Base-by-base conservation (phyloP, 2,797 vertebrate species). In the Cyprinodon diabolis region DNA sequence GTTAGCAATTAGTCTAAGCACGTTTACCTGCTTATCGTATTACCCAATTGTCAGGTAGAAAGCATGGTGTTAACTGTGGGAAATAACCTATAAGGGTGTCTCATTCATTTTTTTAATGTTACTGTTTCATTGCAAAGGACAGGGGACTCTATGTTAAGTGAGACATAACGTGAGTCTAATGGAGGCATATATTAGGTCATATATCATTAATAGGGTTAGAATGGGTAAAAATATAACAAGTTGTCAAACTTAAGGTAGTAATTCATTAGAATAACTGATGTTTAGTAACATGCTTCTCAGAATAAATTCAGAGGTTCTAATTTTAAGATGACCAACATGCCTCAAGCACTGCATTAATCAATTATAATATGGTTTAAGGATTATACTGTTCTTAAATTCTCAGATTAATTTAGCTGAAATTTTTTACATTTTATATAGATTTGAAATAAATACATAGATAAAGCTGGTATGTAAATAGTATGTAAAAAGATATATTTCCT, bases 1-100 rank as follows among this genome's bases (percentile, higher is more conserved):
- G 84, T 92, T 91, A 88, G 85, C 87, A 84, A 88, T 90, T 87
- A 86, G 86, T 70, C 85, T 76, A 78, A 88, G 87, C 87, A 86
- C 85, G 86, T 89, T 90, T 91, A 90, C 81, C 85, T 89, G 89
- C 87, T 91, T 89, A 92, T 92, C 90, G 87, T 90, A 87, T 91
- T 89, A 88, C 80, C 78, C 81, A 88, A 72, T 83, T 89, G 87
- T 86, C 88, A 86, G 79, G 71, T 68, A 74, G 71, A 75, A 81
- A 83, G 80, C 75, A 77, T 74, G 82, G 77, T 84, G 74, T 83
- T 86, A 90, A 91, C 89, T 88, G 87, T 86, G 82, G 85, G 76
- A 82, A 81, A 83, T 84, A 85, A 83, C 86, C 84, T 82, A 83
- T 78, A 43, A 43, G 82, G 78, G 77, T 83, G 85, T 67, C 56